Percentiles rank a stretch among this genome's conserved stretches.
These are phyloP conservation scores for Prionailurus bengalensis DNA, from an alignment of 2,113 vertebrate species.

Conservation along the genomic window DNA sequence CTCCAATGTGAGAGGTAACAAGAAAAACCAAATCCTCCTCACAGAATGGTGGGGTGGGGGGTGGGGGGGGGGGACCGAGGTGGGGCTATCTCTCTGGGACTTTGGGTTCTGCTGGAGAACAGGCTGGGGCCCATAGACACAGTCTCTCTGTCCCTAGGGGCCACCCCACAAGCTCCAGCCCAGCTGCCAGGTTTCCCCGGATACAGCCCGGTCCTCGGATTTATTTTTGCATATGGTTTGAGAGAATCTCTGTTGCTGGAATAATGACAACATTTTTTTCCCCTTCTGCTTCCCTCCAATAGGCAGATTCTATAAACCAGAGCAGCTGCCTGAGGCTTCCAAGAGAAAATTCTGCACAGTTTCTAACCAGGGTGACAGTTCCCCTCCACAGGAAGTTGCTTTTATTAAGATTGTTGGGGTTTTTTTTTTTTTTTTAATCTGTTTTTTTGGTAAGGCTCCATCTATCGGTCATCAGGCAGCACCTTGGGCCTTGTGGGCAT, in stretches of 20 bases:
- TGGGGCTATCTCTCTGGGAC: neutral
- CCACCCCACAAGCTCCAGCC: constrained; percentile 37
- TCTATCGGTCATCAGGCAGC: constrained; percentile 50
- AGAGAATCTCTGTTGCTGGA: constrained; percentile 80
- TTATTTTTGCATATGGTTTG: constrained; percentile 83
- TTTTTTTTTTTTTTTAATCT: neutral
- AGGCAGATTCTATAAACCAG: constrained; percentile 84
- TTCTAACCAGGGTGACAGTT: constrained; percentile 81
- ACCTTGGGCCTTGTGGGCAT: neutral
- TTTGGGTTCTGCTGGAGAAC: neutral
- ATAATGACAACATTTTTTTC: constrained; percentile 59
- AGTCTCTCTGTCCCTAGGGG: constrained; percentile 40
- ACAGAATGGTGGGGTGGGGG: neutral
- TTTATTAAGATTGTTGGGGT: neutral
- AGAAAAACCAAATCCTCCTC: neutral
- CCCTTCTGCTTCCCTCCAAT: constrained; percentile 61
- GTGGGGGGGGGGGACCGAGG: neutral
- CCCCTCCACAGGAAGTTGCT: constrained; percentile 76
- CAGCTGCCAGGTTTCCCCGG: constrained; percentile 78
- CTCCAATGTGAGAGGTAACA: neutral
- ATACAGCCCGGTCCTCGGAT: constrained; percentile 64
- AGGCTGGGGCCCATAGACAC: neutral
- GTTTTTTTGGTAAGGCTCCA: constrained; percentile 48
- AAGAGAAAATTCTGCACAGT: constrained; percentile 81
- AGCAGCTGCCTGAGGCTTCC: constrained; percentile 84